Evolutionary conservation across 2,113 vertebrate genomes (phyloP).

Genomic region (Loxodonta africana): DNA sequence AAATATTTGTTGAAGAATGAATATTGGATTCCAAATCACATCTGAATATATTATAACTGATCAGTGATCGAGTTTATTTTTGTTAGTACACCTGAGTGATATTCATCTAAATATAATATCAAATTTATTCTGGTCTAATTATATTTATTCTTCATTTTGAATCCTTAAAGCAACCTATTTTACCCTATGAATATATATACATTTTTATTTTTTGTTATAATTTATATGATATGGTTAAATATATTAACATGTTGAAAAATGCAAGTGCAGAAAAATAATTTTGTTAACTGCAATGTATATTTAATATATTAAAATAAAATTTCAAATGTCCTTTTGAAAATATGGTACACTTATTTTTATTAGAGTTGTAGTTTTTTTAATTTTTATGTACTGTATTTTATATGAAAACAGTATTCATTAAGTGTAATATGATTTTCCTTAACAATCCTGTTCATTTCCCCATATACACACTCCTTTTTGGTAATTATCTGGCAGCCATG

Average conservation of each 20-base stretch:
- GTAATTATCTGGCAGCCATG: neutral
- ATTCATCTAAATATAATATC: neutral
- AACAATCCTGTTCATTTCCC: neutral
- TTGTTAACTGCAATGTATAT: neutral
- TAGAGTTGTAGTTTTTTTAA: neutral
- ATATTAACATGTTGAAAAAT: neutral
- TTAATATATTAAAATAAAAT: neutral
- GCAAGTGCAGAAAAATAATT: neutral
- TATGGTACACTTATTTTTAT: neutral
- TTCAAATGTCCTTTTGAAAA: neutral
- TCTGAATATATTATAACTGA: neutral
- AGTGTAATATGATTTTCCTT: neutral
- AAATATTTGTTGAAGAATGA: neutral
- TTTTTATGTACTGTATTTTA: neutral
- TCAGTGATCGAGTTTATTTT: neutral
- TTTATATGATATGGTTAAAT: neutral
- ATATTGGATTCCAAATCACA: neutral
- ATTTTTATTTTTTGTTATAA: neutral
- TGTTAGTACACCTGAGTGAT: neutral
- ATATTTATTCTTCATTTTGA: neutral
- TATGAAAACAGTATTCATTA: neutral
- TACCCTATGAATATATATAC: neutral
- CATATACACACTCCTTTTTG: neutral
- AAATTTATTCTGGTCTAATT: neutral
- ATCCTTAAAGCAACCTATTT: neutral